Percentiles rank a stretch among this genome's conserved stretches.
Conservation (phyloP, 2,113 vertebrate species). For the Oxyruncus cristatus region DNA sequence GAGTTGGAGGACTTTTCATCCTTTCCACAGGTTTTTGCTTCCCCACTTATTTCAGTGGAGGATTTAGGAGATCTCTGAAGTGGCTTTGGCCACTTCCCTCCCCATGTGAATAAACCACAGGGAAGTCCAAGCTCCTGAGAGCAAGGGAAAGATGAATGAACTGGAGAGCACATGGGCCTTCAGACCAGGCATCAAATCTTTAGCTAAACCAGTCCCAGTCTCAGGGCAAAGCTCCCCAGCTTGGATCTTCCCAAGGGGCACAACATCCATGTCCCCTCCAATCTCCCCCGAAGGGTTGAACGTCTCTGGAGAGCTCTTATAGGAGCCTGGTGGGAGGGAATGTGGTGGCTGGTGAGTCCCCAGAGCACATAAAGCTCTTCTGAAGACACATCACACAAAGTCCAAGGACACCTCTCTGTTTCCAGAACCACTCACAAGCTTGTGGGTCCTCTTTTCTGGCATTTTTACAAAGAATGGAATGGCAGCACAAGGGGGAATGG, state of each 20-base stretch:
- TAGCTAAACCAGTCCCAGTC: accelerated
- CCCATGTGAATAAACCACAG: not conserved
- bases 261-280: not conserved
- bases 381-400: not conserved
- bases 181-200: not conserved
- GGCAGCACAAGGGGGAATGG: not conserved
- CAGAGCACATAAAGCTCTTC: not conserved
- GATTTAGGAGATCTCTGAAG: not conserved
- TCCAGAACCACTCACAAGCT: not conserved
- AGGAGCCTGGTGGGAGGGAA: not conserved
- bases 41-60: not conserved
- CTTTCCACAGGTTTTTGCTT: not conserved
- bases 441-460: not conserved
- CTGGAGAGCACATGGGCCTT: not conserved
- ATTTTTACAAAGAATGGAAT: not conserved
- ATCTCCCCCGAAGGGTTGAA: not conserved
- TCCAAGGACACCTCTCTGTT: not conserved
- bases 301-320: not conserved
- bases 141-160: not conserved
- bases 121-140: not conserved
- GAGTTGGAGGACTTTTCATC: not conserved
- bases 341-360: not conserved
- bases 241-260: not conserved
- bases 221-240: too few species aligned
- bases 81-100: not conserved